Base-by-base conservation (phyloP, 2,113 vertebrate genomes). In the Bufo gargarizans region DNA sequence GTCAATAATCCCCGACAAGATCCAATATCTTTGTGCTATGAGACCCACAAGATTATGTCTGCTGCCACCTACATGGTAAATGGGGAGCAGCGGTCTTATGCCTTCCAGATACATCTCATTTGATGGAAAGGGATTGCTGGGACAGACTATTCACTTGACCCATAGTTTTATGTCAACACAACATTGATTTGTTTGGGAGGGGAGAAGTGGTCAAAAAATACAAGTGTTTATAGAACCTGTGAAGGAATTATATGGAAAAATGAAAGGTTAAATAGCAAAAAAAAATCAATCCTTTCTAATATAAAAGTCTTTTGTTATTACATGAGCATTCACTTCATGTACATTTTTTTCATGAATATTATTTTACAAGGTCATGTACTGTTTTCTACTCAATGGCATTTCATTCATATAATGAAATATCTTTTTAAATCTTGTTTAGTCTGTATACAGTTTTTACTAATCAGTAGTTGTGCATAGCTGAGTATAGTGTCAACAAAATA, bases 1-100 rank as follows among this genome's bases (percentile, higher is more conserved):
- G 85, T 80, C 77, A 86, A 86, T 86, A 80, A 86, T 67, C 80
- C 77, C 63, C 55, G 85, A 86, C 85, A 86, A 86, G 77, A 86
- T 86, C 49, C 85, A 79, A 79, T 86, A 86, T 43, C 47, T 86
- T 79, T 67, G 49, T 79, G 59, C 56, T 86, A 80, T 86, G 77
- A 86, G 80, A 65, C 49, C 43, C 76, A 80, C 14, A n/a, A 49
- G 74, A 80, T 80, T 22, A 86, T 67, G 61, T 49, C 49, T 55
- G 49, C 49, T 78, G 19, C 49, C 77, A 69, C 76, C 58, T 65
- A 86, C 20, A 33, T 56, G 69, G 47, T 67, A 79, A 86, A 22
- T 20, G 47, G 61, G 53, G 59, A 53, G 74, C 50, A 58, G 63
- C 17, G 58, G 61, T 19, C 77, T 86, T 43, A 56, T 20, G 49